Conservation (phyloP, 2,797 vertebrate species). For the Protonibea diacanthus region DNA sequence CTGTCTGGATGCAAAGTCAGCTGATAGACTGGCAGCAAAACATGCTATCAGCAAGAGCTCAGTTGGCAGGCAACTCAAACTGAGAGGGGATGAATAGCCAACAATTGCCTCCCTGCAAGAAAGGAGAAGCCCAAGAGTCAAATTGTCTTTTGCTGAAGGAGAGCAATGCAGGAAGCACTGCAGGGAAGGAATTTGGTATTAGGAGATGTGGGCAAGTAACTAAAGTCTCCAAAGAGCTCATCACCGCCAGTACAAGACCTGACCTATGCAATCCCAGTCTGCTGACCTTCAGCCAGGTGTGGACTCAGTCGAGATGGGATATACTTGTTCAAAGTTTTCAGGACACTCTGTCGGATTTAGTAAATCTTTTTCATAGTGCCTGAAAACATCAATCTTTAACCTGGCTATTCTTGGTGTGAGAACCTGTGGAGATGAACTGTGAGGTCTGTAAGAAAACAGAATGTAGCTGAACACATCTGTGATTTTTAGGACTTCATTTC, state of each 20-base stretch:
- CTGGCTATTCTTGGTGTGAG: neutral
- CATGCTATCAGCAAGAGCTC: conserved; percentile 29
- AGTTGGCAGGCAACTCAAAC: conserved; percentile 22
- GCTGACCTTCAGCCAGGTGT: conserved; percentile 17
- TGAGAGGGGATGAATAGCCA: conserved; percentile 53
- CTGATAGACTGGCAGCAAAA: conserved; percentile 31
- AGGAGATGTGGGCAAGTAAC: neutral
- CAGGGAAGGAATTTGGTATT: conserved; percentile 16
- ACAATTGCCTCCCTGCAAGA: conserved; percentile 29
- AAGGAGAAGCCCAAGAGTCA: conserved; percentile 30
- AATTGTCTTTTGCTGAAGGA: conserved; percentile 29
- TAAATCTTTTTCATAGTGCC: conserved; percentile 11
- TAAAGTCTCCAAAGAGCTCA: conserved; percentile 46
- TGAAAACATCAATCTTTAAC: conserved; percentile 23
- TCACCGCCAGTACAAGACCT: conserved; percentile 30
- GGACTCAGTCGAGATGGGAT: neutral
- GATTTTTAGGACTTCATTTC: neutral
- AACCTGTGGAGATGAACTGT: neutral
- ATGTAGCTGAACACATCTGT: neutral
- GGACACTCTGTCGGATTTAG: neutral
- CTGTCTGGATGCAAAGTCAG: conserved; percentile 44
- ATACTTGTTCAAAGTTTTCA: conserved; percentile 33
- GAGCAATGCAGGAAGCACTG: conserved; percentile 6
- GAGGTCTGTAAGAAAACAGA: neutral
- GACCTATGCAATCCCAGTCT: conserved; percentile 43